Conservation (phyloP, 1,140 invertebrate genomes). For the Trichoplusia ni region DNA sequence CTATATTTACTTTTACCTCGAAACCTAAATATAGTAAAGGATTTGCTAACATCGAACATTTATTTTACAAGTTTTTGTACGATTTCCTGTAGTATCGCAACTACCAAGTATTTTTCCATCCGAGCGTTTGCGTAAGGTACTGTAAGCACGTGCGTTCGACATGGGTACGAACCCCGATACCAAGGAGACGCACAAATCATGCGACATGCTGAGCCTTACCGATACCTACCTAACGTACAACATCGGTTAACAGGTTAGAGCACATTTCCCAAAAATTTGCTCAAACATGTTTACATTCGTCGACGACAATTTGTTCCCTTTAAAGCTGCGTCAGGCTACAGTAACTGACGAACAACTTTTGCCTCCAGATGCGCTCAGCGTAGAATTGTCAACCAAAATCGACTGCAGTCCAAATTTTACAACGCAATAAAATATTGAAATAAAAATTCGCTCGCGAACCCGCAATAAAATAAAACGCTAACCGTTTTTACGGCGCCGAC, state of each 20-base stretch:
- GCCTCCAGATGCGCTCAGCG: slow-evolving; percentile 41
- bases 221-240: slow-evolving; percentile 19
- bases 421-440: slow-evolving; percentile 80
- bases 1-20: neutral
- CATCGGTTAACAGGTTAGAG: neutral
- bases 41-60: neutral
- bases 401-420: slow-evolving; percentile 62
- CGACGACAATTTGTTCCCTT: too few species aligned
- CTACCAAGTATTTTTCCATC: too few species aligned
- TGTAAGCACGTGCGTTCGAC: slow-evolving; percentile 62
- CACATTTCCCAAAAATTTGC: neutral
- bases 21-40: neutral
- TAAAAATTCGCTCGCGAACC: slow-evolving; percentile 73
- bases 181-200: slow-evolving; percentile 70
- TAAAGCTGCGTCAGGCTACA: neutral
- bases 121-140: slow-evolving; percentile 41
- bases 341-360: slow-evolving; percentile 28
- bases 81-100: neutral
- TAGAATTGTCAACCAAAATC: slow-evolving; percentile 60
- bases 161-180: slow-evolving; percentile 51
- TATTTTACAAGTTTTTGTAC: neutral
- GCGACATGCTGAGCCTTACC: slow-evolving; percentile 52
- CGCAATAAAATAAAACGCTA: slow-evolving; percentile 78
- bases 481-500: slow-evolving; percentile 79
- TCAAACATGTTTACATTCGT: neutral